Conservation (phyloP, 2,888 invertebrate species). For the Copidosoma aretas region DNA sequence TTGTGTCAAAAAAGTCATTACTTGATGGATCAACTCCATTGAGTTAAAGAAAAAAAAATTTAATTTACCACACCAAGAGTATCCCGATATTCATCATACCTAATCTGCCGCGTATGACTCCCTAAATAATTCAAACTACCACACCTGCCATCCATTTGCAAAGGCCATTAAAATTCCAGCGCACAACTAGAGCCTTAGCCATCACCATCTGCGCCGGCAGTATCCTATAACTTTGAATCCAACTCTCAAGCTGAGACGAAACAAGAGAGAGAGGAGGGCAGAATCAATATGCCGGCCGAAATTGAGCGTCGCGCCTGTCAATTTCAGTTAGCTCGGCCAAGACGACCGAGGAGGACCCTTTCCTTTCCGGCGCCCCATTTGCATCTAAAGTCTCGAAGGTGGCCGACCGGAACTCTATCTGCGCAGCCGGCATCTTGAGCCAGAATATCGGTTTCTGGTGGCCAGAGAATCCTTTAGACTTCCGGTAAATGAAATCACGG, state of each 20-base stretch:
- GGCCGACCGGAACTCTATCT: constrained; percentile 3
- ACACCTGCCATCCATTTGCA: not conserved
- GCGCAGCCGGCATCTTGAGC: not conserved
- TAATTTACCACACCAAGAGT: no score
- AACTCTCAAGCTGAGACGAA: not conserved
- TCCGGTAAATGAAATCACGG: constrained; percentile 58
- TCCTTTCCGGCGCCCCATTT: constrained; percentile 20
- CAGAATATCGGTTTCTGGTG: constrained; percentile 11
- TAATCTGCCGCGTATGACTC: no score
- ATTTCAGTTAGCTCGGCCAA: constrained; percentile 20
- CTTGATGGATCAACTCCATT: no score
- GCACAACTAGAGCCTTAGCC: not conserved
- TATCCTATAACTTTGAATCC: not conserved
- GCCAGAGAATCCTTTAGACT: constrained; percentile 5
- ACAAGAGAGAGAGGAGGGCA: not conserved
- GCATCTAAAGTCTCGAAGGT: constrained; percentile 35
- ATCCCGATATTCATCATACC: no score
- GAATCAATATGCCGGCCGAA: constrained; percentile 32
- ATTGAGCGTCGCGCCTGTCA: constrained; percentile 39
- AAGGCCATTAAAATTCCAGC: not conserved
- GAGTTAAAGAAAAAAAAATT: no score
- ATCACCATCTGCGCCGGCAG: not conserved
- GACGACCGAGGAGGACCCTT: not conserved
- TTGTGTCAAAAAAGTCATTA: no score
- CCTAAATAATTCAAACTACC: no score